Evolutionary conservation across 2,797 vertebrate genomes (phyloP).

Genomic region (Champsocephalus gunnari): DNA sequence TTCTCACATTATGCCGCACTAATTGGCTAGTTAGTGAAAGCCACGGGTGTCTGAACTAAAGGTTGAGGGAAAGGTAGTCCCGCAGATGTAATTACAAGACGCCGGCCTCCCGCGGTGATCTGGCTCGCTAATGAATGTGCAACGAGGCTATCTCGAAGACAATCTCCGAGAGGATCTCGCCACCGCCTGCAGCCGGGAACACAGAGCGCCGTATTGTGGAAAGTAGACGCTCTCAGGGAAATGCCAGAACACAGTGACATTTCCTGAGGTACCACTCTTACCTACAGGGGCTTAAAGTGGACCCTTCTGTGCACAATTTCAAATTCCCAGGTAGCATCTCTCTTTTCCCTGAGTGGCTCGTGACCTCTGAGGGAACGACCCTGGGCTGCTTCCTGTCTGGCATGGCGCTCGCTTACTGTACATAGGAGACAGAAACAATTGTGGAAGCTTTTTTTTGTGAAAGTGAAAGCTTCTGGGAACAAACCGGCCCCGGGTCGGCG

Average conservation of each 20-base stretch:
- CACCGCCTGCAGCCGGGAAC: constrained; percentile 23
- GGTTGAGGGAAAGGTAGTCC: background rate
- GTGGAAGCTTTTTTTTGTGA: constrained; percentile 38
- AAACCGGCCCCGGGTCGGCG: constrained; percentile 53
- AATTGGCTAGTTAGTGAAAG: background rate
- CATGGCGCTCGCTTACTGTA: constrained; percentile 4
- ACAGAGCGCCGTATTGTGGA: constrained; percentile 46
- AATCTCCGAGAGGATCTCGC: constrained; percentile 30
- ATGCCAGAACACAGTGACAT: constrained; percentile 57
- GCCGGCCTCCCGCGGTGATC: constrained; percentile 27
- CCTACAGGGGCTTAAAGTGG: constrained; percentile 25
- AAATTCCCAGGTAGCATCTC: constrained; percentile 16
- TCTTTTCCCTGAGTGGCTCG: constrained; percentile 8
- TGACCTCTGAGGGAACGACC: constrained; percentile 47
- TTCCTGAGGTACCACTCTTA: constrained; percentile 41
- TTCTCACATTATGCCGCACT: background rate
- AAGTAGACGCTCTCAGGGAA: constrained; percentile 25
- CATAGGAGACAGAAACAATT: constrained; percentile 44
- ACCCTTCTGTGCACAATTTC: constrained; percentile 22
- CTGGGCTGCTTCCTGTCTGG: constrained; percentile 55
- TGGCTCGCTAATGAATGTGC: constrained; percentile 12
- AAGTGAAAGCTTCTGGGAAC: constrained; percentile 66
- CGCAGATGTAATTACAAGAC: constrained; percentile 24
- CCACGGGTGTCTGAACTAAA: constrained; percentile 8
- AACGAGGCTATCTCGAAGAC: constrained; percentile 8